Evolutionary conservation across 2,888 invertebrate species (phyloP).

Genomic region (Rotaria macrura): DNA sequence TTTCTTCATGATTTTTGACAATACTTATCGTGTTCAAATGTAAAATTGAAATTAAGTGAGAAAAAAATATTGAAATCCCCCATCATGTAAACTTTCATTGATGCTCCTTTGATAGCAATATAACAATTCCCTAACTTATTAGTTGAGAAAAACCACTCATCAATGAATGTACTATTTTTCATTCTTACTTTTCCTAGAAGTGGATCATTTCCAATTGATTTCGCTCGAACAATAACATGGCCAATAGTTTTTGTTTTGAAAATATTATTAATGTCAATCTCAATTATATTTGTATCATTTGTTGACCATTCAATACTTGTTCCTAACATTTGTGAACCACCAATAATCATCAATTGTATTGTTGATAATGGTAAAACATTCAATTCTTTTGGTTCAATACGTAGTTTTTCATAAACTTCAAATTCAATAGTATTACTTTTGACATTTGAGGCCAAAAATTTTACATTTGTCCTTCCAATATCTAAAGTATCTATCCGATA

Average conservation of each 20-base stretch:
- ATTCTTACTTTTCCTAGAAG: not conserved
- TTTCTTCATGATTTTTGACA: too few relatives aligned
- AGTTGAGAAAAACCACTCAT: too few relatives aligned
- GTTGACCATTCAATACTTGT: slow-evolving; percentile 15
- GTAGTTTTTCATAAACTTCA: slow-evolving; percentile 3
- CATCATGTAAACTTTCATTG: too few relatives aligned
- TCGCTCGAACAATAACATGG: not conserved
- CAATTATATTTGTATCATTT: not conserved
- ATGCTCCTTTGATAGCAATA: too few relatives aligned
- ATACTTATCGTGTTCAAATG: too few relatives aligned
- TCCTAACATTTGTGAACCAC: not conserved
- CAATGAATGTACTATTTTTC: too few relatives aligned
- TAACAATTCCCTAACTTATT: too few relatives aligned
- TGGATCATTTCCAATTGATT: not conserved
- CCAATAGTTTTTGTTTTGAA: not conserved
- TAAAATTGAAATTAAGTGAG: too few relatives aligned
- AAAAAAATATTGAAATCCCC: too few relatives aligned
- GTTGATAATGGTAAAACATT: not conserved
- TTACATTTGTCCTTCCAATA: not conserved
- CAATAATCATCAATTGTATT: not conserved
- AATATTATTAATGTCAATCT: not conserved
- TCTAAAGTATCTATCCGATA: not conserved
- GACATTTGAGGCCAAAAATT: not conserved
- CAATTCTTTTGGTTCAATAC: not conserved
- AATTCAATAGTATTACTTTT: not conserved